Evolutionary conservation across 2,888 invertebrate genomes (phyloP), one percentile per base, ranked within the genome.

Genomic region (Drosophila atripex): DNA sequence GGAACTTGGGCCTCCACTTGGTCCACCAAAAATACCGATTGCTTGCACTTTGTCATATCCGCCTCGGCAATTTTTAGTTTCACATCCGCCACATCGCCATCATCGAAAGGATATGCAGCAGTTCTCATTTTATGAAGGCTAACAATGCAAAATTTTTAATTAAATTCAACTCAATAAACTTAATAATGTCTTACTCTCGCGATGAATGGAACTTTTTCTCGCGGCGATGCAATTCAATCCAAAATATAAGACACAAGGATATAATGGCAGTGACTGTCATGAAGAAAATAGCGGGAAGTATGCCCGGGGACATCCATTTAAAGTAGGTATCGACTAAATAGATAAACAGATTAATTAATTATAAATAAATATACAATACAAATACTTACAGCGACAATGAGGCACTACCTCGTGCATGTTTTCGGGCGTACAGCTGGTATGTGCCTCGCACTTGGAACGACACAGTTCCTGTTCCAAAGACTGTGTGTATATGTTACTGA

Each of bases 41-140:
- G 88, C 9, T 84, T 66, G n/a, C 93, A 91, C 12, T 91, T 91
- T 1, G 80, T 52, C 47, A 80, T 71, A 7, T 92, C 88, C 50
- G 92, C 89, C 9, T 89, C 83, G n/a, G 91, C 89, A 2, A 93
- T 93, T 77, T 92, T 93, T 0, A 88, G 74, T 54, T 92, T 93
- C 77, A 95, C 94, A 9, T 91, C 92, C 0, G 89, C 82, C 14
- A 95, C 95, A 80, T 94, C 95, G 3, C 83, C 87, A 76, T 94
- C 93, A 56, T 90, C 88, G 38, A 80, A 80, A n/a, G 92, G 83
- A 28, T 92, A 90, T 28, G 86, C 89, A 12, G 82, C 78, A 3
- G 84, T 74, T 0, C 76, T 77, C 53, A 89, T 51, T n/a, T 73
- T 55, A 35, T 70, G 76, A 0, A 89, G 16, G 6, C 89, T 73